These are phyloP conservation scores for Laticauda laticaudata DNA, from an alignment of 2,113 vertebrate genomes.

Conservation along the genomic window DNA sequence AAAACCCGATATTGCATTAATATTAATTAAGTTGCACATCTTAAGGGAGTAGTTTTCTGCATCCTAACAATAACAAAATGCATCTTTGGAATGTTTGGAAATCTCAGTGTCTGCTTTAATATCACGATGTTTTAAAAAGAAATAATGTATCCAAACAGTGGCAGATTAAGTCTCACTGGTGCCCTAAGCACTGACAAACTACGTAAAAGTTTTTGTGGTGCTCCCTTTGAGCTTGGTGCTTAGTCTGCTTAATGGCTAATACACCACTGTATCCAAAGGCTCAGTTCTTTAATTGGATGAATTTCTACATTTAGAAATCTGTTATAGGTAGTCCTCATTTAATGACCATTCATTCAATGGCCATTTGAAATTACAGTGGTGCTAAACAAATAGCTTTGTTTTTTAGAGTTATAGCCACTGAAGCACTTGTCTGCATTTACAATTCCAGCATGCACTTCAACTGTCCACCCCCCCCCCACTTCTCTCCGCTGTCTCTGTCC, in stretches of 20 bases:
- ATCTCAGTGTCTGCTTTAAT: not conserved
- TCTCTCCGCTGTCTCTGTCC: not conserved
- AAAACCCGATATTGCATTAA: too few relatives aligned
- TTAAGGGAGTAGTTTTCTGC: not conserved
- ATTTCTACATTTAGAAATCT: not conserved
- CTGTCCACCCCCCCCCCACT: not conserved
- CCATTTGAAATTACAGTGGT: not conserved
- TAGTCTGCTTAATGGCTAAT: too few relatives aligned
- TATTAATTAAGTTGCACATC: not conserved
- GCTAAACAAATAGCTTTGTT: not conserved
- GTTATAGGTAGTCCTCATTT: not conserved
- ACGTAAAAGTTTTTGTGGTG: too few relatives aligned
- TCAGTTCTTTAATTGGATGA: not conserved
- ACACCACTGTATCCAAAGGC: not conserved
- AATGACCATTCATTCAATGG: not conserved
- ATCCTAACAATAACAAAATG: not conserved
- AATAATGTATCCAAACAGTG: not conserved
- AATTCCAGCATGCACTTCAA: not conserved
- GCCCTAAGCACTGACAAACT: too few relatives aligned
- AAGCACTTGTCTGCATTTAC: not conserved
- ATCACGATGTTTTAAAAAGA: not conserved
- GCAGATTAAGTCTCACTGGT: too few relatives aligned
- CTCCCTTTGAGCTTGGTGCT: too few relatives aligned
- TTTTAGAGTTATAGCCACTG: not conserved
- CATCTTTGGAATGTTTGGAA: not conserved